Evolutionary conservation across 2,888 invertebrate species (phyloP).

Genomic region (Halictus quadricinctus): DNA sequence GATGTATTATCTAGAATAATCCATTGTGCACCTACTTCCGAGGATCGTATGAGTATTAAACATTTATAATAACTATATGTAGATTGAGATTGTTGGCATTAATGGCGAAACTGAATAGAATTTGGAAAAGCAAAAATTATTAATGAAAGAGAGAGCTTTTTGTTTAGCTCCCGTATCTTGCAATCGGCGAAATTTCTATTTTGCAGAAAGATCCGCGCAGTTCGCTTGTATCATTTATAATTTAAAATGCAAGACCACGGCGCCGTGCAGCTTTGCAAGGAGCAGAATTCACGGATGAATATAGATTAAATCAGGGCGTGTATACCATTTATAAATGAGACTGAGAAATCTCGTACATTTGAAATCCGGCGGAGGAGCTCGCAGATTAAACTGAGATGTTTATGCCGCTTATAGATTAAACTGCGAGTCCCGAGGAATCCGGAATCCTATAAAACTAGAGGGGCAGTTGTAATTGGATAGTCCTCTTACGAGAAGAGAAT

Average conservation of each 20-base stretch:
- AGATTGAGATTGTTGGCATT: neutral
- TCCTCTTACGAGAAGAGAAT: neutral
- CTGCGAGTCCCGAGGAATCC: neutral
- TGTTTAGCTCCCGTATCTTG: neutral
- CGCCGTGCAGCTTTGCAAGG: neutral
- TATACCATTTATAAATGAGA: neutral
- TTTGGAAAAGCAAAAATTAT: neutral
- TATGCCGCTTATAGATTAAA: neutral
- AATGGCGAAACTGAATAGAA: neutral
- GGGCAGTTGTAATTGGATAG: constrained; percentile 2
- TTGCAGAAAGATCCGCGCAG: neutral
- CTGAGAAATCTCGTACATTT: neutral
- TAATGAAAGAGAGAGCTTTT: neutral
- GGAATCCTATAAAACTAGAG: constrained; percentile 8
- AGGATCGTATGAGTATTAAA: neutral
- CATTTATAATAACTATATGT: too few species aligned
- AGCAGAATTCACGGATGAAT: neutral
- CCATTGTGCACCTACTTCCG: neutral
- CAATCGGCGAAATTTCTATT: neutral
- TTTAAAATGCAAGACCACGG: neutral
- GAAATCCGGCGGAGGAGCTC: constrained; percentile 4
- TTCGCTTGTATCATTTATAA: neutral
- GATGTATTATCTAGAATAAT: neutral
- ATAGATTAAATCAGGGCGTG: neutral
- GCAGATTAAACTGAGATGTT: neutral